These are phyloP conservation scores for Linepithema humile DNA, from an alignment of 1,140 invertebrate genomes.

Conservation along the genomic window DNA sequence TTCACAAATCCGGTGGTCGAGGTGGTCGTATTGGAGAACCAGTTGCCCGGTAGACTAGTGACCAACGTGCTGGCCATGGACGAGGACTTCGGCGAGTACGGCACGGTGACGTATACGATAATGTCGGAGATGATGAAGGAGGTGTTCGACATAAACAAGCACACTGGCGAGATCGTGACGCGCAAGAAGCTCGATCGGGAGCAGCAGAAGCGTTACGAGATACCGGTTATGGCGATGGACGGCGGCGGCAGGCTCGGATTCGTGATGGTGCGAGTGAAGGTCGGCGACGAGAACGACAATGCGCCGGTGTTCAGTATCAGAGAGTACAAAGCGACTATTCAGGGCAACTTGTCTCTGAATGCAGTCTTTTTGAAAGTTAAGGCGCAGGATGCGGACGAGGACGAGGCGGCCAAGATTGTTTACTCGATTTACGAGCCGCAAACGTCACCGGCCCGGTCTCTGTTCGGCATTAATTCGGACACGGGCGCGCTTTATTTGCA, in stretches of 20 bases:
- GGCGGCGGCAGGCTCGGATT: constrained; percentile 93
- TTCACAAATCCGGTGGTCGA: constrained; percentile 92
- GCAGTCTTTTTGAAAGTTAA: constrained; percentile 89
- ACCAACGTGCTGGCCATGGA: constrained; percentile 91
- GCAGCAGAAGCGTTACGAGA: constrained; percentile 88
- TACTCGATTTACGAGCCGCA: constrained; percentile 91
- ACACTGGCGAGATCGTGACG: constrained; percentile 91
- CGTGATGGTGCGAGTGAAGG: constrained; percentile 90
- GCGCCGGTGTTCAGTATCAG: constrained; percentile 91
- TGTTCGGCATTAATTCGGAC: constrained; percentile 88
- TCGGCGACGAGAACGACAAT: constrained; percentile 95
- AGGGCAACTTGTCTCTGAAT: constrained; percentile 86
- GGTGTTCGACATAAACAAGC: constrained; percentile 91
- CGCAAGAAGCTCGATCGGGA: constrained; percentile 93
- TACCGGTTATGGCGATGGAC: constrained; percentile 94
- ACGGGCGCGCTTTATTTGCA: constrained; percentile 89
- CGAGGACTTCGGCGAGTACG: constrained; percentile 93
- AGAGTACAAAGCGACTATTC: constrained; percentile 92
- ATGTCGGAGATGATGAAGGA: constrained; percentile 91
- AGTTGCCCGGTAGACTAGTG: constrained; percentile 90
- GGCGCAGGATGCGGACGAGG: constrained; percentile 89
- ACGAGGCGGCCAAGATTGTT: constrained; percentile 87
- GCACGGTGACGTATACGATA: constrained; percentile 92
- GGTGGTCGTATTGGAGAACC: constrained; percentile 92
- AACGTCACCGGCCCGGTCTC: constrained; percentile 85